Evolutionary conservation across 2,888 invertebrate genomes (phyloP), one percentile per base, ranked within the genome.

Genomic region (Lordiphosa fenestrarum): DNA sequence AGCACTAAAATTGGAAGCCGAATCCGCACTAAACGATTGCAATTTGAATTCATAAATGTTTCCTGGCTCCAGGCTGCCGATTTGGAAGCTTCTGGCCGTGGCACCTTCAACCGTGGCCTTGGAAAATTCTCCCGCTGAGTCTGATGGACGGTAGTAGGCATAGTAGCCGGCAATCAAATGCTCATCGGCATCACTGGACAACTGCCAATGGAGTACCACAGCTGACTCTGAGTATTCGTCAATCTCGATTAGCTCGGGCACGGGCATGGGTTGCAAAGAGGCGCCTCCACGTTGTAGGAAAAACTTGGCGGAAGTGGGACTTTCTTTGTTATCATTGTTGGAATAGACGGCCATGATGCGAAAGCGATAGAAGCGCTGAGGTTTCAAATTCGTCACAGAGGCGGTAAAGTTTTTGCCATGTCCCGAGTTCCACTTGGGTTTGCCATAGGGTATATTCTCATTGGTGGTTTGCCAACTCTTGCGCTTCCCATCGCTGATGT

Each of bases 271-370:
- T 4, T 86, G 87, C 13, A 90, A 55, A 1, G 83, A 63, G 6
- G 81, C 69, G 3, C 86, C 69, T 3, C 86, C 88, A 0, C 87
- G 84, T 40, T 88, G 87, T 42, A 90, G 54, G 70, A 91, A 91
- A 77, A 94, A 94, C 55, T 92, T 92, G 3, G 90, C 91, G 0
- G 94, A 94, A 62, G 91, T 93, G 6, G 89, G 92, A 86, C 91
- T 97, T 85, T 92, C 91, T 89, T 93, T 95, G 88, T 97, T 97
- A 89, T 98, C 98, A 84, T 97, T 94, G 88, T 98, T 98, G 0
- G 95, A 94, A 87, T 98, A 98, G 0, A 98, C 97, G 0, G 98
- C 98, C 12, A 97, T 95, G 69, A 98, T 96, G 13, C 98, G 93
- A 89, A 98, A 98, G 81, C 94, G 93, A 77, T 75, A 89, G 54